Conservation (phyloP, 1,140 invertebrate species). For the Bradynema listronoti region DNA sequence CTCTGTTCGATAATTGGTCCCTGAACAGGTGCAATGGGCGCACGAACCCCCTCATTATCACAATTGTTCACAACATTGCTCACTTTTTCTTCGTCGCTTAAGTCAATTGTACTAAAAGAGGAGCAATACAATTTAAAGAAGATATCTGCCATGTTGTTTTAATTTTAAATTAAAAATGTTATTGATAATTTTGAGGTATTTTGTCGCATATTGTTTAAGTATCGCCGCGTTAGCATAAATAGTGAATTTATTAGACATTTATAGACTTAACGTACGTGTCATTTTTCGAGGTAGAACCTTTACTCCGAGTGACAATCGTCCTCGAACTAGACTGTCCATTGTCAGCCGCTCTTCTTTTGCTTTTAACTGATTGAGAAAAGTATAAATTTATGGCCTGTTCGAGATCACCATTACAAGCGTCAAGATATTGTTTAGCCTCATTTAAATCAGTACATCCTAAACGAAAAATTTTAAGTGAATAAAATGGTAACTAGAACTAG, state of each 20-base stretch:
- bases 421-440: slow-evolving; percentile 1
- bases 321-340: slow-evolving; percentile 1
- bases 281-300: background rate
- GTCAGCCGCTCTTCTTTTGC: background rate
- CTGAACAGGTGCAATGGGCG: slow-evolving; percentile 66
- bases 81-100: background rate
- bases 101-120: background rate
- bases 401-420: background rate
- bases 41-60: slow-evolving; percentile 61
- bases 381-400: slow-evolving; percentile 5
- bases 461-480: no score
- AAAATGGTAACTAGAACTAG: no score
- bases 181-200: background rate
- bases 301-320: background rate
- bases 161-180: background rate
- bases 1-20: slow-evolving; percentile 63
- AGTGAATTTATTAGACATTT: background rate
- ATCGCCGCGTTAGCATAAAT: background rate
- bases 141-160: background rate
- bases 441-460: slow-evolving; percentile 4
- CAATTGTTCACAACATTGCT: background rate
- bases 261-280: background rate
- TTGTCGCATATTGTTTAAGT: background rate
- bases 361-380: slow-evolving; percentile 2
- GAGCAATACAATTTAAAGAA: background rate